phyloP scores from a whole-genome alignment of 2,888 invertebrate genomes.

The Eilema sororculum region DNA sequence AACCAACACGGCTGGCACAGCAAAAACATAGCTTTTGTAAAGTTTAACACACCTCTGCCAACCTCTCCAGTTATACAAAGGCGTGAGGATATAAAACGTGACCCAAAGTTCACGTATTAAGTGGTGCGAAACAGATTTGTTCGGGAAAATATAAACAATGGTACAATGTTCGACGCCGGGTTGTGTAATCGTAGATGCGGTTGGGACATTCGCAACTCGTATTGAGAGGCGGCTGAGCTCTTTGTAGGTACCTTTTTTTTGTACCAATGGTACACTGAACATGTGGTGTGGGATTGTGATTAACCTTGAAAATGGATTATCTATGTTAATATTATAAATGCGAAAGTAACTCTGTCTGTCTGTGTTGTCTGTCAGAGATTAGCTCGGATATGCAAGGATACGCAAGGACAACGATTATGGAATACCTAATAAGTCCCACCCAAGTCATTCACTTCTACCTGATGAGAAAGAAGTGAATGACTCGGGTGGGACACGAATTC shows the following conservation, averaged over 20 bases:
- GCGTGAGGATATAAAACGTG: background rate
- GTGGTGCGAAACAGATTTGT: constrained; percentile 28
- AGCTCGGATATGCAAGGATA: too few species aligned
- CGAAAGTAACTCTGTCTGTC: too few species aligned
- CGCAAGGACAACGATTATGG: too few species aligned
- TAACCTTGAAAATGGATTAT: background rate
- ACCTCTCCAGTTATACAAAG: background rate
- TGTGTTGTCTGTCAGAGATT: too few species aligned
- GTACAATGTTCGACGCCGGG: constrained; percentile 43
- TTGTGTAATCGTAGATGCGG: constrained; percentile 30
- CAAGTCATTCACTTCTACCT: too few species aligned
- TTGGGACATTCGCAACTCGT: constrained; percentile 21
- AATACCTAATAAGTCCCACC: too few species aligned
- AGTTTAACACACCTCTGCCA: background rate
- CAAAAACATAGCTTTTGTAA: background rate
- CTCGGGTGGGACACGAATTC: too few species aligned
- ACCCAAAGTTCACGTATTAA: constrained; percentile 23
- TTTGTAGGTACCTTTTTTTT: constrained; percentile 3
- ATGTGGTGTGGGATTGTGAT: background rate
- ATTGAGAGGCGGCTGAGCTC: background rate
- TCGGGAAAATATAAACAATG: constrained; percentile 47
- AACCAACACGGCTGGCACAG: too few species aligned
- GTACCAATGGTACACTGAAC: background rate
- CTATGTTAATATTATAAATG: too few species aligned
- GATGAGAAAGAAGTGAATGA: too few species aligned